phyloP scores from a whole-genome alignment of 2,113 vertebrate species.

The Indicator maculatus region DNA sequence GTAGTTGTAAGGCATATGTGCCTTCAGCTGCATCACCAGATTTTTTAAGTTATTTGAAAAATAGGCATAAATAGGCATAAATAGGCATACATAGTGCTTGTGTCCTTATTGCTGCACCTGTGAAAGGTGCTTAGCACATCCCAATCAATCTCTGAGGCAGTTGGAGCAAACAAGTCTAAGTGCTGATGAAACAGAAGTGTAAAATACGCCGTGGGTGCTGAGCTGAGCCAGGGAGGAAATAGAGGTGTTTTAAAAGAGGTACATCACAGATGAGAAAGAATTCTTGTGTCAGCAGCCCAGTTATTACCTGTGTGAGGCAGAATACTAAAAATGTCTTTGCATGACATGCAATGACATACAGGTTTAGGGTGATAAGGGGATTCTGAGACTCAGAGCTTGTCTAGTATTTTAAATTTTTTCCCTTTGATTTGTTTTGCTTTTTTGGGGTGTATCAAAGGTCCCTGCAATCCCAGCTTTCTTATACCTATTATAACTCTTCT shows the following conservation, averaged over 20 bases:
- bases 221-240: background rate
- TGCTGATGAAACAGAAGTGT: background rate
- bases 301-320: background rate
- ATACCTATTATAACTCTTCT: background rate
- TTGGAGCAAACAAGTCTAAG: background rate
- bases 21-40: background rate
- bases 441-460: background rate
- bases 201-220: background rate
- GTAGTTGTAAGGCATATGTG: background rate
- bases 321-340: background rate
- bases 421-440: background rate
- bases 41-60: background rate
- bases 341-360: background rate
- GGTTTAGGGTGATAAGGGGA: background rate
- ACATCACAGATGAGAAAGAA: background rate
- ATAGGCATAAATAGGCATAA: background rate
- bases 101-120: background rate
- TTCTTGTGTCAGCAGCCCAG: background rate
- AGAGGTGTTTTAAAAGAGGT: background rate
- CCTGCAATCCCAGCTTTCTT: background rate
- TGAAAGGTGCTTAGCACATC: background rate
- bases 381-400: background rate
- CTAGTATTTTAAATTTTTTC: background rate
- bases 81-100: background rate
- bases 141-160: background rate